A percentile compares a stretch with the other conserved stretches of the same genome.
These are phyloP conservation scores for Cosmopolites sordidus DNA, from an alignment of 2,888 invertebrate genomes.

Conservation along the genomic window DNA sequence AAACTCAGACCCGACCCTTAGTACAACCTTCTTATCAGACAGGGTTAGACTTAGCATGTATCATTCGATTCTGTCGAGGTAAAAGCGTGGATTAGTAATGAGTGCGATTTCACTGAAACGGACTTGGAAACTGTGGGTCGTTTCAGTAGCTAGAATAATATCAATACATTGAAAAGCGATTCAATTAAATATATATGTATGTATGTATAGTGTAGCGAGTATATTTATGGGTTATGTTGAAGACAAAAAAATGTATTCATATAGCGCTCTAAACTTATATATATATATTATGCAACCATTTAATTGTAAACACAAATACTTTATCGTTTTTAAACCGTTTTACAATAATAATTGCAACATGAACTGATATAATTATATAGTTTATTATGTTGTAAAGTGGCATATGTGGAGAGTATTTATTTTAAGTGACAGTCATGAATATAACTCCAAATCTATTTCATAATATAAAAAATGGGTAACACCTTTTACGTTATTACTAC, in stretches of 20 bases:
- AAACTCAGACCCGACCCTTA: no score
- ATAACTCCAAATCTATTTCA: conserved; percentile 12
- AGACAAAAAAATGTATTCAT: neutral
- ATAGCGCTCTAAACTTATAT: conserved; percentile 1
- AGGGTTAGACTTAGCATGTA: no score
- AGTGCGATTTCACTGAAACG: no score
- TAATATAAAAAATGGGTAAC: conserved; percentile 9
- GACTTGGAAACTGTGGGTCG: no score
- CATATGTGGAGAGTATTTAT: conserved; percentile 14
- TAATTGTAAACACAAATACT: conserved; percentile 13
- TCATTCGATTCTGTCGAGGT: no score
- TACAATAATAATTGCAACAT: conserved; percentile 16
- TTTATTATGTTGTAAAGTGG: conserved; percentile 14
- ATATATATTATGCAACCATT: conserved; percentile 17
- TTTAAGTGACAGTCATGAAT: conserved; percentile 8
- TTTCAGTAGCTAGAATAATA: no score
- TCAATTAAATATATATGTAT: no score
- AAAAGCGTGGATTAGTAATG: no score
- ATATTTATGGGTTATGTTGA: no score
- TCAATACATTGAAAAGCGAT: no score
- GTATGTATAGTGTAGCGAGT: no score
- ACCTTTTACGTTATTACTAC: conserved; percentile 10
- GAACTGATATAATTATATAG: conserved; percentile 19
- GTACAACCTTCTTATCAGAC: no score
- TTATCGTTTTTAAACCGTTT: conserved; percentile 17